These are phyloP conservation scores for Triplophysa tibetana DNA, from an alignment of 2,113 vertebrate species.

Conservation along the genomic window DNA sequence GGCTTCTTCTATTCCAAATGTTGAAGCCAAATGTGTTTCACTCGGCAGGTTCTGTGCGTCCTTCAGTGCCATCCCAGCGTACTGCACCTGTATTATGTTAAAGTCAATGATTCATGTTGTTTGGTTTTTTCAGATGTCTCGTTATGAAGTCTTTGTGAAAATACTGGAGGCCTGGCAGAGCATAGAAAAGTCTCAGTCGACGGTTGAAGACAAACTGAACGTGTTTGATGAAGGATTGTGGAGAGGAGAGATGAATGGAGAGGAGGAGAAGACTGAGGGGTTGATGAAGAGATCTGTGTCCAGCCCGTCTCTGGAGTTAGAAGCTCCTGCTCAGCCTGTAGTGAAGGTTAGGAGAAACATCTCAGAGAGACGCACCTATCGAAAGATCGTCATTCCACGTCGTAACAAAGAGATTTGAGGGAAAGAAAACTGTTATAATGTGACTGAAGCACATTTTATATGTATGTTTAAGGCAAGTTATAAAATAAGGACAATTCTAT, in stretches of 20 bases:
- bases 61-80: neutral
- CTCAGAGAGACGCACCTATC: conserved; percentile 87
- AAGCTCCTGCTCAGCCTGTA: conserved; percentile 62
- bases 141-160: conserved; percentile 82
- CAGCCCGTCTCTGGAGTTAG: conserved; percentile 84
- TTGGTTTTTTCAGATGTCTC: conserved; percentile 70
- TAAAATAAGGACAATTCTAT: neutral
- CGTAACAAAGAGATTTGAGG: conserved; percentile 77
- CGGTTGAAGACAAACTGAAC: conserved; percentile 54
- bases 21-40: neutral
- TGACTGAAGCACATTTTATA: neutral
- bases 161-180: conserved; percentile 76
- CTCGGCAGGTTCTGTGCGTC: too few relatives aligned
- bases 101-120: neutral
- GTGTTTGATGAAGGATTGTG: conserved; percentile 73
- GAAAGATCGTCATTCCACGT: conserved; percentile 79
- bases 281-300: conserved; percentile 84
- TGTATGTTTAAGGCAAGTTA: neutral
- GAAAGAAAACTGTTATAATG: neutral
- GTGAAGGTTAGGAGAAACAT: conserved; percentile 86
- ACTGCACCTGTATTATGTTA: neutral
- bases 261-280: conserved; percentile 48
- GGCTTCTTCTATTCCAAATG: too few relatives aligned
- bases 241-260: conserved; percentile 45
- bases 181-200: neutral